These are phyloP conservation scores for Psephotus haematonotus DNA, from an alignment of 2,113 vertebrate genomes.

Conservation along the genomic window DNA sequence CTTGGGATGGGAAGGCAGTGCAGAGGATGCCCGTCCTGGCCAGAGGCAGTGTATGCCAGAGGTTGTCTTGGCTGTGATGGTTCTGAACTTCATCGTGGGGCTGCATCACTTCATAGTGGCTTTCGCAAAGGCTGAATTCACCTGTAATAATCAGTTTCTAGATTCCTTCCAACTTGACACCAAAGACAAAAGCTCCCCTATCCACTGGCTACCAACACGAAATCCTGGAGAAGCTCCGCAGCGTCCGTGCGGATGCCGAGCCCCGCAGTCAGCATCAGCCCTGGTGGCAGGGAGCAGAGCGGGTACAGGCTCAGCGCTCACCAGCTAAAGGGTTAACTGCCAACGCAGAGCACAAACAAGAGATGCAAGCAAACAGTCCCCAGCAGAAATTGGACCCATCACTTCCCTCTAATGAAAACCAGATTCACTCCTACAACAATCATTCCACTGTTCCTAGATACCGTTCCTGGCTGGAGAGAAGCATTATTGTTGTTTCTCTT, in stretches of 20 bases:
- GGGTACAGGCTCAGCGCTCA: background rate
- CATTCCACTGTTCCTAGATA: conserved; percentile 76
- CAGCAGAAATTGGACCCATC: conserved; percentile 74
- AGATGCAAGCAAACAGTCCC: conserved; percentile 69
- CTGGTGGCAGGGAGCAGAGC: background rate
- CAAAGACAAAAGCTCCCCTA: background rate
- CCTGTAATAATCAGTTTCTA: background rate
- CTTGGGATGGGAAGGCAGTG: background rate
- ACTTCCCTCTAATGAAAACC: conserved; percentile 82
- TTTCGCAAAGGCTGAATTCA: background rate
- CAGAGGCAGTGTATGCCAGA: rapidly evolving
- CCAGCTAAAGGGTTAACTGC: conserved; percentile 61
- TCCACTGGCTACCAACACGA: background rate
- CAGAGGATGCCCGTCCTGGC: background rate
- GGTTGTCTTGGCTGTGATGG: background rate
- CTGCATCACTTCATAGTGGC: background rate
- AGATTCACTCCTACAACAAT: conserved; percentile 79
- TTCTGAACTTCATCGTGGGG: background rate
- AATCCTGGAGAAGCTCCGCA: background rate
- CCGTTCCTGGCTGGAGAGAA: conserved; percentile 48
- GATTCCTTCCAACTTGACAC: background rate
- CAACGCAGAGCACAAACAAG: conserved; percentile 58
- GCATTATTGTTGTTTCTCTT: background rate
- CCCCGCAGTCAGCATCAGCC: background rate
- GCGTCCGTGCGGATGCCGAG: background rate